Evolutionary conservation across 2,113 vertebrate genomes (phyloP).

Genomic region (Miniopterus natalensis): DNA sequence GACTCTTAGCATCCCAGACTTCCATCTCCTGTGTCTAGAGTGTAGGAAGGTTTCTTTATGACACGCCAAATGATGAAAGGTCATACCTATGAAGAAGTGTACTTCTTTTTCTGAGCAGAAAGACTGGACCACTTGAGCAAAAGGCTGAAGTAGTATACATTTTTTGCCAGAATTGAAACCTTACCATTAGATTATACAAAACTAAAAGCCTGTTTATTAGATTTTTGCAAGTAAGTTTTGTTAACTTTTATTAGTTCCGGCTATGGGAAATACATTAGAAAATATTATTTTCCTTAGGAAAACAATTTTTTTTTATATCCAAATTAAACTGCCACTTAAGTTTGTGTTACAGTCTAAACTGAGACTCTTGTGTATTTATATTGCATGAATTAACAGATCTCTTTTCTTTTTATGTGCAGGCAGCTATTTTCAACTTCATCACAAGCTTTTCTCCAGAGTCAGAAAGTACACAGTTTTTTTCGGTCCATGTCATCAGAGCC

Average conservation of each 20-base stretch:
- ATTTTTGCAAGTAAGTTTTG: conserved; percentile 22
- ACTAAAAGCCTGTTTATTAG: conserved; percentile 25
- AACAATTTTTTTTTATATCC: not conserved
- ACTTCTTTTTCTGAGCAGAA: not conserved
- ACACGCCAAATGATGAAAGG: not conserved
- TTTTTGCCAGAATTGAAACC: not conserved
- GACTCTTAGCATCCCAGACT: not conserved
- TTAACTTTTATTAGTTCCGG: conserved; percentile 37
- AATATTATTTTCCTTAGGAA: conserved; percentile 11
- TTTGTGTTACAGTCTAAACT: not conserved
- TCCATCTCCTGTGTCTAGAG: not conserved
- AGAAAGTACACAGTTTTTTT: conserved; percentile 95
- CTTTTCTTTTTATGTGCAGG: conserved; percentile 85
- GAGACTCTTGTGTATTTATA: not conserved
- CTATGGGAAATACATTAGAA: not conserved
- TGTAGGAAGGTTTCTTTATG: not conserved
- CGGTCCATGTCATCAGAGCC: conserved; percentile 90
- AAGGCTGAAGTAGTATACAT: not conserved
- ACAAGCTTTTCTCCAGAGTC: conserved; percentile 93
- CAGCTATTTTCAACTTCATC: conserved; percentile 95
- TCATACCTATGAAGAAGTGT: not conserved
- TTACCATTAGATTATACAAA: not conserved
- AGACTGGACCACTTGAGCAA: not conserved
- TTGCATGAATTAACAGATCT: not conserved
- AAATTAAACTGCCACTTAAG: not conserved